Evolutionary conservation across 2,113 vertebrate genomes (phyloP).

Genomic region (Lampris incognitus): DNA sequence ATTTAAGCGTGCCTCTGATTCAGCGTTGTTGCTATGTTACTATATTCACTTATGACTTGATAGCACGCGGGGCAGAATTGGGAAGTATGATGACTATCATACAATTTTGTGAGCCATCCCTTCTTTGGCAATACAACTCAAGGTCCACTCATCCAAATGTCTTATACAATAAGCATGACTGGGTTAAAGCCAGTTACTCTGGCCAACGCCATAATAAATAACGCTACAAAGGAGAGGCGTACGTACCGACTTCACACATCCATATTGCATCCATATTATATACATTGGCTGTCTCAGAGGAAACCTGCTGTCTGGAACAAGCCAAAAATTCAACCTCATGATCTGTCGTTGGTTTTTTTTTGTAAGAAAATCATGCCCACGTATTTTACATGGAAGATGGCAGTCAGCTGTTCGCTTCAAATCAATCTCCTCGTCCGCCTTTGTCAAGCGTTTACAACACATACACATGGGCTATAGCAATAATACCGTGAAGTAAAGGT

Average conservation of each 20-base stretch:
- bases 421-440: conserved; percentile 34
- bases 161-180: not conserved
- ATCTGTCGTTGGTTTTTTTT: conserved; percentile 28
- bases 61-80: not conserved
- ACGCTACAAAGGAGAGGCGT: too few species aligned
- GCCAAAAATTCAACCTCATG: not conserved
- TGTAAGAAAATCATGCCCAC: conserved; percentile 42
- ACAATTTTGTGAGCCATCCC: not conserved
- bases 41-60: not conserved
- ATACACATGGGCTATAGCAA: not conserved
- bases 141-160: not conserved
- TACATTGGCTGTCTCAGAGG: too few species aligned
- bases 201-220: too few species aligned
- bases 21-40: not conserved
- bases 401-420: conserved; percentile 32
- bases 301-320: too few species aligned
- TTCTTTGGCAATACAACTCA: too few species aligned
- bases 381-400: conserved; percentile 46
- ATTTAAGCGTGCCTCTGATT: not conserved
- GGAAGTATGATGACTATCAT: too few species aligned
- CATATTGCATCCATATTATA: too few species aligned
- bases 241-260: too few species aligned
- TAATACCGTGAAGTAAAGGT: too few species aligned
- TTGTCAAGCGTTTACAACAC: not conserved
- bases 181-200: not conserved